Evolutionary conservation across 2,113 vertebrate species (phyloP), one percentile per base, ranked within the genome.

Genomic region (Bufo bufo): DNA sequence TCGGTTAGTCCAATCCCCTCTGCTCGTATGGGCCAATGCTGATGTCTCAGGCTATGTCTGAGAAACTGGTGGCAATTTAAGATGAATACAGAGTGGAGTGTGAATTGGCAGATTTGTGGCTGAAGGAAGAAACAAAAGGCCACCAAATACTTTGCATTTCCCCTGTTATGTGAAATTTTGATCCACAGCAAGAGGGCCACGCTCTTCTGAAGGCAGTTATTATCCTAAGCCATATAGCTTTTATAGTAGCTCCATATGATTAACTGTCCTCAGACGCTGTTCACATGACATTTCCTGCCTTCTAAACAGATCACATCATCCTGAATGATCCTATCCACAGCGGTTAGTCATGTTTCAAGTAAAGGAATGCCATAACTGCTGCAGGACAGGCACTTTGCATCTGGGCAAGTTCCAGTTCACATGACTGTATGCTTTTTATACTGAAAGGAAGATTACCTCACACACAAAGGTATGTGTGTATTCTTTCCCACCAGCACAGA

Each of bases 351-450:
- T 69, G 82, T 52, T 66, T 66, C 14, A 52, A 23, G 49, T 33
- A 84, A 17, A 65, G 50, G 61, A 85, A 83, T 23, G 82, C 3
- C 82, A 23, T 90, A 89, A 61, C 83, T 89, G 72, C 23, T 86
- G 78, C 89, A 59, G 74, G 13, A 19, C 19, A 47, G 88, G 77
- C 43, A 49, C 71, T 89, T 89, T 90, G 82, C 5, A 79, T 89
- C 56, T 90, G 77, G 86, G 93, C 92, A 65, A 23, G 74, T 86
- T 90, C 87, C 77, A 85, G 17, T 63, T 4, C 23, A 63, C 50
- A 79, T 61, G 87, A 91, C 72, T 77, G 63, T 20, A 83, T 69
- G 59, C 47, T 83, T 69, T 66, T 50, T 78, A 13, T 77, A 61
- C 66, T 45, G 16, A 85, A 78, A 78, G 58, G 5, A 54, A 10